Base-by-base conservation (phyloP, 2,113 vertebrate species). In the Hirundichthys speculiger region DNA sequence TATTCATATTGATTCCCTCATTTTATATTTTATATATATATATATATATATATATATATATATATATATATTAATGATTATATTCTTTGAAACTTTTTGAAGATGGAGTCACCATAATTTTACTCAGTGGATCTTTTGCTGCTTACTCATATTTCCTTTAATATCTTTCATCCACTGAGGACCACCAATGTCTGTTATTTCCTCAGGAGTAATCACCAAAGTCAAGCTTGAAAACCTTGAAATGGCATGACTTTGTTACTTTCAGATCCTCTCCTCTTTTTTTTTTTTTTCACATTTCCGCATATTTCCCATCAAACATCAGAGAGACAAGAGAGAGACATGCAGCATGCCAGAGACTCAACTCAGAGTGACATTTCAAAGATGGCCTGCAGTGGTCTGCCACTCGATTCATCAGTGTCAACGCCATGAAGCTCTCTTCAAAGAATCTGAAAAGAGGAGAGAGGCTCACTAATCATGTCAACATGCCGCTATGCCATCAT, bases 351-450 rank as follows among this genome's bases (percentile, higher is more conserved):
- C 67, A 80, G 64, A 79, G 70, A 54, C 73, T 88, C 73, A 56
- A 82, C 64, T 75, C 69, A 64, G 77, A 89, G 82, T 91, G 91
- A 88, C 85, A 91, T 88, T 91, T 90, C 74, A 73, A 79, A 71
- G 68, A 62, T 74, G 55, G 85, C 92, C 90, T 69, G 69, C 64
- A 90, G 91, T 79, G 61, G 63, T 83, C 39, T 59, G 60, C 63
- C 68, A 27, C 73, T 85, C 83, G 74, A 87, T 87, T 89, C 82
- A 86, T 91, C 88, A 90, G 77, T 69, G 89, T 91, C 90, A 92
- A 83, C 79, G 69, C 70, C 54, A 43, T 34, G 52, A 79, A 81
- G 72, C 63, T 42, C 56, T 66, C 64, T 66, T 82, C 67, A 82
- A 82, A 81, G 62, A 41, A 51, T 83, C 69, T 77, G 25, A 53